Conservation (phyloP, 2,888 invertebrate species). For the Dynastes tityus region DNA sequence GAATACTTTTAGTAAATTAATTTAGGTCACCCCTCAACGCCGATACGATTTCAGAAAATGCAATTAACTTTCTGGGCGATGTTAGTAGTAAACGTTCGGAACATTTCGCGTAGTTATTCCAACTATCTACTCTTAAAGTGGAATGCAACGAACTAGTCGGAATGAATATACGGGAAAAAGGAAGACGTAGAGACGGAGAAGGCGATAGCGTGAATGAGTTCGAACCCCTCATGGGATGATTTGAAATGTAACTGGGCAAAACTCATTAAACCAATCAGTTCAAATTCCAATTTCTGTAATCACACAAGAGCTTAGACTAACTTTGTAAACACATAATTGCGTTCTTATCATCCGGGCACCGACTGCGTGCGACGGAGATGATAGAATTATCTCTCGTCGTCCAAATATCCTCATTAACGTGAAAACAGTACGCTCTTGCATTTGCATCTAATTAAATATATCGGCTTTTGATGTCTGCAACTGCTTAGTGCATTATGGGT, state of each 20-base stretch:
- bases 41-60: conserved; percentile 40
- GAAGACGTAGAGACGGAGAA: conserved; percentile 27
- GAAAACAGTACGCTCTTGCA: not conserved
- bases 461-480: not conserved
- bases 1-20: conserved; percentile 1
- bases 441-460: conserved; percentile 31
- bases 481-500: not conserved
- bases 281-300: conserved; percentile 49
- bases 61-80: conserved; percentile 50
- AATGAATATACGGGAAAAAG: not conserved
- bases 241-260: conserved; percentile 48
- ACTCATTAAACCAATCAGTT: conserved; percentile 52
- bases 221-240: conserved; percentile 42
- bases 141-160: conserved; percentile 28
- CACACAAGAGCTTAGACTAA: conserved; percentile 47
- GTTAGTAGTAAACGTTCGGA: conserved; percentile 47
- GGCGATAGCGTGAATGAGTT: conserved; percentile 3
- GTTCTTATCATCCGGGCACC: conserved; percentile 43
- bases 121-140: conserved; percentile 31
- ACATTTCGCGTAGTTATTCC: conserved; percentile 41
- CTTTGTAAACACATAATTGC: conserved; percentile 52
- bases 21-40: not conserved
- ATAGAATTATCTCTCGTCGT: not conserved
- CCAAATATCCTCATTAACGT: conserved; percentile 30
- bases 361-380: conserved; percentile 26